Base-by-base conservation (phyloP, 2,888 invertebrate genomes). In the Tuta absoluta region DNA sequence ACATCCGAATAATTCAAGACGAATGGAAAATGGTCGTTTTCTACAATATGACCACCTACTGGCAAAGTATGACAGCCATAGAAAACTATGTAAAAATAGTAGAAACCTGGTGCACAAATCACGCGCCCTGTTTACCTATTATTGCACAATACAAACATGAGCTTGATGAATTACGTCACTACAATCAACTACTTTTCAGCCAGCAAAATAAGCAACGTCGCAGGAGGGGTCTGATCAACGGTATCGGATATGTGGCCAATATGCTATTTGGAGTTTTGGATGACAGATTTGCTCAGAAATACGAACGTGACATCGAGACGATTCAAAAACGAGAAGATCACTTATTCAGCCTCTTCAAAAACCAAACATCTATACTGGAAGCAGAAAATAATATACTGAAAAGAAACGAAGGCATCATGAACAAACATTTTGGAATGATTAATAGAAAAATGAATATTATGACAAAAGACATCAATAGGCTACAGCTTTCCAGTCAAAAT, bases 231-330 rank as follows among this genome's bases (percentile, higher is more conserved):
- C 49, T 68, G 5, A 61, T 67, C 5, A 62, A 68, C 62, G 67
- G 70, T 1, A 59, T 70, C 0, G 68, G 68, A 12, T 65, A 69
- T 37, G 3, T 70, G 4, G 70, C 68, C 0, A 68, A 68, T 23
- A 64, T 56, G n/a, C 51, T 71, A 17, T 71, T 71, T 33, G 69
- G 69, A 12, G 66, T 70, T 0, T 38, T 70, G 11, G 68, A 70
- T 51, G 59, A 65, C 17, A 59, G 53, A 21, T 68, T 68, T 19
- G 68, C 69, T 1, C 64, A 68, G 23, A 45, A 63, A 49, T 69
- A 69, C 48, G 58, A 64, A 19, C 38, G 63, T 14, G 67, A 66
- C 17, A 69, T 67, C 17, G 48, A 23, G 8, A n/a, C 21, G 3
- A 2, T 56, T 3, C 2, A 49, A 49, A n/a, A 49, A 5, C n/a